phyloP scores from a whole-genome alignment of 2,797 vertebrate genomes.

The Pantherophis alleghaniensis region DNA sequence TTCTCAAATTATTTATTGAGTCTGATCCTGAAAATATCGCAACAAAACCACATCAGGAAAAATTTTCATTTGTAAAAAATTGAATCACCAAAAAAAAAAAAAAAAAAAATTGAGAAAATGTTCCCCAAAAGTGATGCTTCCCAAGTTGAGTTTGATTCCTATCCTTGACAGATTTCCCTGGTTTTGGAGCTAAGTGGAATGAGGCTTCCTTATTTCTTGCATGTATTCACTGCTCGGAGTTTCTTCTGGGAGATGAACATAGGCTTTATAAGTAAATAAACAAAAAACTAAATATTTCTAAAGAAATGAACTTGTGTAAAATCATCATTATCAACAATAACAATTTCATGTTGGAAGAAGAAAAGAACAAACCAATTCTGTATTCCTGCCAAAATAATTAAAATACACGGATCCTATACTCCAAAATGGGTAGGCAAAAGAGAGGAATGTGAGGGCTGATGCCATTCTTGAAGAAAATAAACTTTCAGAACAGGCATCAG shows the following conservation, averaged over 20 bases:
- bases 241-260: background rate
- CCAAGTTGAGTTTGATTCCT: background rate
- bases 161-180: background rate
- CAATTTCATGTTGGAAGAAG: background rate
- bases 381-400: background rate
- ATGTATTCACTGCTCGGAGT: background rate
- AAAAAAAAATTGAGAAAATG: background rate
- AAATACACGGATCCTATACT: background rate
- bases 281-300: background rate
- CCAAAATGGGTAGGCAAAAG: background rate
- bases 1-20: no score
- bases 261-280: background rate
- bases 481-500: background rate
- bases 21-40: no score
- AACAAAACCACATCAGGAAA: background rate
- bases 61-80: background rate
- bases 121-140: background rate
- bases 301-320: background rate
- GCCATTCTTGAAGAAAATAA: background rate
- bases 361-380: background rate
- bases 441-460: background rate
- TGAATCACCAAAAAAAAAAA: background rate
- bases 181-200: background rate
- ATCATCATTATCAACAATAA: background rate
- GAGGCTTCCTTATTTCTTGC: background rate